Conservation (phyloP, 2,888 invertebrate species). For the Odontomyia ornata region DNA sequence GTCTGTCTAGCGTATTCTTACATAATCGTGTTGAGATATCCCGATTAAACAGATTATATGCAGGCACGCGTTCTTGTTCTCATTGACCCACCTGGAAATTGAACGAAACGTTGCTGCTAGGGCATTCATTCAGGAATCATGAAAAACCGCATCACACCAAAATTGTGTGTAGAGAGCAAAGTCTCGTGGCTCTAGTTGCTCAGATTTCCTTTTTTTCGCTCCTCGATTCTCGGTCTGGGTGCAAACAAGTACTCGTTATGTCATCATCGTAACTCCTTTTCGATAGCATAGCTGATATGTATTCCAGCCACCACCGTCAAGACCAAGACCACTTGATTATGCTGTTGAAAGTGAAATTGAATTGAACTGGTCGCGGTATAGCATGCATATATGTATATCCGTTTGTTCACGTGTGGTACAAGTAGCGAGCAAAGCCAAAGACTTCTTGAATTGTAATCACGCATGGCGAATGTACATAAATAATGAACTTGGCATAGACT, state of each 20-base stretch:
- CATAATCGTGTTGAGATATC: too few relatives aligned
- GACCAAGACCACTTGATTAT: constrained; percentile 18
- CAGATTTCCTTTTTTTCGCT: neutral
- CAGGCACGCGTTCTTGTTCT: too few relatives aligned
- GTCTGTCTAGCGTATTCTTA: too few relatives aligned
- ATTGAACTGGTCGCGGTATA: neutral
- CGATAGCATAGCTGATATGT: neutral
- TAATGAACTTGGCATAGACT: constrained; percentile 23
- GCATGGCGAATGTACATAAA: neutral
- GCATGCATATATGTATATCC: neutral
- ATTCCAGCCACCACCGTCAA: neutral
- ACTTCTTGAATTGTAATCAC: neutral
- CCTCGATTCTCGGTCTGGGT: neutral
- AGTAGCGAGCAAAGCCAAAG: neutral
- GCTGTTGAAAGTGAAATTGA: constrained; percentile 10
- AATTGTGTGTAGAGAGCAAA: neutral
- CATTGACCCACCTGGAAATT: neutral
- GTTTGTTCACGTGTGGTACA: neutral
- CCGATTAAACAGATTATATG: too few relatives aligned
- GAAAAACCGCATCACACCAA: neutral
- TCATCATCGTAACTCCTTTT: neutral
- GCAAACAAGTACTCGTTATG: neutral
- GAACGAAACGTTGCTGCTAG: neutral
- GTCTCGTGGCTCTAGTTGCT: neutral
- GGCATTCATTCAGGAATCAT: neutral